Base-by-base conservation (phyloP, 2,888 invertebrate species). In the Drosophila algonquin region DNA sequence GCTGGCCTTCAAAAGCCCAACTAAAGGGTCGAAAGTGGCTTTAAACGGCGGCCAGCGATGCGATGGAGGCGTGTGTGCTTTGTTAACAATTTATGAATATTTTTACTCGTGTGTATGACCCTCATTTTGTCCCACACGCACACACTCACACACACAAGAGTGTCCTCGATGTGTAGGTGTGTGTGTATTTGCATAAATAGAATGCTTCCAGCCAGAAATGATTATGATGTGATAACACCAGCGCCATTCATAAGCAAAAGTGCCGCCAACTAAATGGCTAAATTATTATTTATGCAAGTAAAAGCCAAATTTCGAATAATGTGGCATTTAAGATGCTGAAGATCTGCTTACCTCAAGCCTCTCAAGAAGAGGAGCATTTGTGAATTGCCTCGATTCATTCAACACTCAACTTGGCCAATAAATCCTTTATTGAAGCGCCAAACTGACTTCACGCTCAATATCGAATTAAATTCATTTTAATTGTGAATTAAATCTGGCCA, bases 11-110 rank as follows among this genome's bases (percentile, higher is more conserved):
- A 60, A 55, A 57, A 51, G 14, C 44, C 27, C 63, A 69, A 63
- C 70, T 52, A 71, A 84, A 81, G 84, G 81, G 81, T 81, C 84
- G 40, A 76, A 87, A 84, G 78, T 81, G 74, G 78, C 81, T 73
- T 87, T 74, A 81, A 81, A 77, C 61, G 64, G 8, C 44, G 57
- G 57, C 52, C 32, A 67, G 40, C 48, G 47, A 47, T 59, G 52
- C 58, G 46, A 47, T 47, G 54, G 46, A 64, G 87, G 85, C 80
- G 78, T 78, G 58, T 67, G 58, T 67, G 71, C 73, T 84, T 83
- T 84, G 82, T 80, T 80, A 74, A 63, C 87, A 87, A 84, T 84
- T 84, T 87, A 84, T 81, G 79, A 81, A 80, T 87, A 87, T 87
- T 87, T 87, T 80, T 80, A 84, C 76, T 72, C 53, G 53, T 64